Base-by-base conservation (phyloP, 1,140 invertebrate genomes). In the Arion vulgaris region DNA sequence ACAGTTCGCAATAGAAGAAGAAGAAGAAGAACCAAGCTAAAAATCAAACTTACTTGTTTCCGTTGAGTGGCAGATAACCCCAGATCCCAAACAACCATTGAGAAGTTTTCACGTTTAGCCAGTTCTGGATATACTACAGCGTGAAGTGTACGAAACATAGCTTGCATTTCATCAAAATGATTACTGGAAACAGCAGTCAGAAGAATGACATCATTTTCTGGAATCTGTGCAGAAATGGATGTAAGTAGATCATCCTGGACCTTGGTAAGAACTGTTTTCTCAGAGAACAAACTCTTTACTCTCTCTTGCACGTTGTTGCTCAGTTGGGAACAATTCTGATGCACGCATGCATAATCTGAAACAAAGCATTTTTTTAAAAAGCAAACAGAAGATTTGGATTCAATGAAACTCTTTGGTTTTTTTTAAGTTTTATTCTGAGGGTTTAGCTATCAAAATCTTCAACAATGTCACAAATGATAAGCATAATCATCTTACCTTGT, bases 161-260 rank as follows among this genome's bases (percentile, higher is more conserved):
- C 80, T 36, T 73, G 80, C 68, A 71, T 41, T 45, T 81, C 80
- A 23, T 57, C 23, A n/a, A 49, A 81, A 51, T 81, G 80, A 26
- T 74, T 74, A 19, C 36, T 9, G 19, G 80, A 81, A 19, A 28
- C 51, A n/a, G 69, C 80, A 15, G 80, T 36, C 17, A 74, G 34
- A n/a, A 81, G 34, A 17, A 74, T 57, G 69, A 81, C 69, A 26
- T 81, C 68, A 72, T 23, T 81, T 17, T 28, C 80, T 28, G 78
- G 45, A 19, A 62, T 62, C 49, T 26, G 9, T 13, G 7, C 7
- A n/a, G 17, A 17, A 9, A 77, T 28, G 74, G 41, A 53, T 15
- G 34, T 26, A 19, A 77, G 17, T 15, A 77, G 74, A 9, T 57
- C n/a, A 39, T 23, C 13, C 32, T 62, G 7, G 32, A 11, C 41